These are phyloP conservation scores for Vespertilio murinus DNA, from an alignment of 2,797 vertebrate species.

Conservation along the genomic window DNA sequence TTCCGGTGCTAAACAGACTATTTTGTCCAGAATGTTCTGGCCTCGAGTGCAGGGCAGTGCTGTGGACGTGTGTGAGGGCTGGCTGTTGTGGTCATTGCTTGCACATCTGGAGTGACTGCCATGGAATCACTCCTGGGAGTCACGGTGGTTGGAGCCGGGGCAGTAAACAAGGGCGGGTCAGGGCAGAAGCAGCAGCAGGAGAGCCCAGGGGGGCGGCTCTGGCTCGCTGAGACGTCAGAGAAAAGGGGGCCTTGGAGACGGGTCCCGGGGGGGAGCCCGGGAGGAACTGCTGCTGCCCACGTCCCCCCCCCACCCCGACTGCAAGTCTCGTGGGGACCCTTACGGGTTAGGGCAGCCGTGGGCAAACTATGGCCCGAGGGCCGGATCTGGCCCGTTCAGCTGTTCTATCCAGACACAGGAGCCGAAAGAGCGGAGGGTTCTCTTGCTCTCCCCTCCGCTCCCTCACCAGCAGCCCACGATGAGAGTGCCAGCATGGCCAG, in stretches of 20 bases:
- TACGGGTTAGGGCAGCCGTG: too few species aligned
- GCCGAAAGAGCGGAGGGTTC: too few species aligned
- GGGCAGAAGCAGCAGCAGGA: neutral
- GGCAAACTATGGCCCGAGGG: too few species aligned
- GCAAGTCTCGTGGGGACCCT: neutral
- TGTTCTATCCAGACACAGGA: too few species aligned
- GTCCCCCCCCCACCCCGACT: neutral
- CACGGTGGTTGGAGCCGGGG: neutral
- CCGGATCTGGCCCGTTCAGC: too few species aligned
- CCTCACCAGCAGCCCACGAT: too few species aligned
- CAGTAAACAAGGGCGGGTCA: neutral
- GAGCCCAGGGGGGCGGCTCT: neutral
- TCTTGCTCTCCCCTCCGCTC: too few species aligned
- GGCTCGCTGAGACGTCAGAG: neutral
- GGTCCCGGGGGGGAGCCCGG: neutral
- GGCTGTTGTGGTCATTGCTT: neutral
- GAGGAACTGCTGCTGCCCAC: neutral
- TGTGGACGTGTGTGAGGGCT: fast-evolving
- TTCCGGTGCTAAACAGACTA: neutral
- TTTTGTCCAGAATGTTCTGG: neutral
- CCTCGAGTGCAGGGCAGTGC: neutral
- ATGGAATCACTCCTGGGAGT: neutral
- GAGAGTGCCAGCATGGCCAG: too few species aligned
- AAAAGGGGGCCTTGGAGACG: neutral
- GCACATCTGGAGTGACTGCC: neutral